Evolutionary conservation across 2,113 vertebrate species (phyloP).

Genomic region (Ceyx melanurus): DNA sequence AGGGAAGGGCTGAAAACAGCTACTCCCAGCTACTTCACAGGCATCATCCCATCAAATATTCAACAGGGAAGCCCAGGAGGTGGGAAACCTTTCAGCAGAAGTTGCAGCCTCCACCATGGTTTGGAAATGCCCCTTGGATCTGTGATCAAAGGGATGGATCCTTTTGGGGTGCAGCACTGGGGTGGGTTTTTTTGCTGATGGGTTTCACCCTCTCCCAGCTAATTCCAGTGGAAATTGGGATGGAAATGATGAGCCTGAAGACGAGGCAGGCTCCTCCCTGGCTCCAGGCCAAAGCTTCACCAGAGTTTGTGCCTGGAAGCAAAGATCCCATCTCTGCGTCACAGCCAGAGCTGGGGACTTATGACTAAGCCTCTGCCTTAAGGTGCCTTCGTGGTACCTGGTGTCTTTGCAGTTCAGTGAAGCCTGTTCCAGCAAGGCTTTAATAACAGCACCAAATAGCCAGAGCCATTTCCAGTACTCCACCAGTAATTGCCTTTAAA

Average conservation of each 20-base stretch:
- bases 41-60: conserved; percentile 14
- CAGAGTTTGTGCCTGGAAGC: not conserved
- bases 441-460: not conserved
- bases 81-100: not conserved
- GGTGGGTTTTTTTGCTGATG: not conserved
- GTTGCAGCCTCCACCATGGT: not conserved
- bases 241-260: not conserved
- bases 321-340: not conserved
- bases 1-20: not conserved
- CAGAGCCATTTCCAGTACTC: not conserved
- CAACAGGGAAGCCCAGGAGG: not conserved
- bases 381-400: not conserved
- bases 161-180: fast-evolving
- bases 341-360: not conserved
- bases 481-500: conserved; percentile 9
- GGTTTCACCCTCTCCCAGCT: not conserved
- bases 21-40: not conserved
- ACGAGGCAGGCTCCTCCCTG: not conserved
- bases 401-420: not conserved
- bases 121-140: not conserved
- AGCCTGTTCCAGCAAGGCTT: not conserved
- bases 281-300: not conserved
- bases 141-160: not conserved
- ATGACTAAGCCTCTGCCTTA: conserved; percentile 12
- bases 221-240: not conserved